phyloP scores from a whole-genome alignment of 2,797 vertebrate species.

The Psittacula derbiana region DNA sequence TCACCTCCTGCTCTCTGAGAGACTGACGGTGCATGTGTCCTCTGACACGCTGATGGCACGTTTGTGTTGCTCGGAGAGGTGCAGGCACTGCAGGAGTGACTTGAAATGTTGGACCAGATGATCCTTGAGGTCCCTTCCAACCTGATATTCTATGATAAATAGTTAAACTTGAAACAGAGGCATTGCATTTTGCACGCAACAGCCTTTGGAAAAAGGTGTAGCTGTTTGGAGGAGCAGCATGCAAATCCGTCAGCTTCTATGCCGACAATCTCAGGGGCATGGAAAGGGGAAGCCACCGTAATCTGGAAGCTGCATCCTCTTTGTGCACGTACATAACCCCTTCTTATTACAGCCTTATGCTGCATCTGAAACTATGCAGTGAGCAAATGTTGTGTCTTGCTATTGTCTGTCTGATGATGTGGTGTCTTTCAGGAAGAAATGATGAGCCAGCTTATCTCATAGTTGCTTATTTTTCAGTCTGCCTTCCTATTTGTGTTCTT shows the following conservation, averaged over 20 bases:
- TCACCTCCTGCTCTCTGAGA: accelerated
- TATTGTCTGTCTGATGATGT: background rate
- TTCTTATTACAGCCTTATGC: accelerated
- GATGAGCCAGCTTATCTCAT: background rate
- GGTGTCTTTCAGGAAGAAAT: background rate
- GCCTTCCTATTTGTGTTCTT: background rate
- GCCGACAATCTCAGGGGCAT: accelerated
- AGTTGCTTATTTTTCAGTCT: background rate
- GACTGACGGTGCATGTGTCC: accelerated
- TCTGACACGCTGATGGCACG: no score
- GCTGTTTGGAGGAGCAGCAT: accelerated
- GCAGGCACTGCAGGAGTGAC: background rate
- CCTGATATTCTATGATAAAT: background rate
- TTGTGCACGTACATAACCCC: accelerated
- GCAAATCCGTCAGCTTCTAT: background rate
- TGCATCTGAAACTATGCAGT: background rate
- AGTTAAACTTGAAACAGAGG: background rate
- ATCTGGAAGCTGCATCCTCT: background rate
- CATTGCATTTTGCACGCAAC: accelerated
- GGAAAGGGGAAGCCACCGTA: accelerated
- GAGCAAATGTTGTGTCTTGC: background rate
- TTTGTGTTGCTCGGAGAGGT: no score
- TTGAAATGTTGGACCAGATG: background rate
- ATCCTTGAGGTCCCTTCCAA: background rate
- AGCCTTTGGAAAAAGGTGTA: accelerated